A percentile compares a stretch with the other conserved stretches of the same genome.
These are phyloP conservation scores for Glossophaga mutica DNA, from an alignment of 2,797 vertebrate genomes.

Conservation along the genomic window DNA sequence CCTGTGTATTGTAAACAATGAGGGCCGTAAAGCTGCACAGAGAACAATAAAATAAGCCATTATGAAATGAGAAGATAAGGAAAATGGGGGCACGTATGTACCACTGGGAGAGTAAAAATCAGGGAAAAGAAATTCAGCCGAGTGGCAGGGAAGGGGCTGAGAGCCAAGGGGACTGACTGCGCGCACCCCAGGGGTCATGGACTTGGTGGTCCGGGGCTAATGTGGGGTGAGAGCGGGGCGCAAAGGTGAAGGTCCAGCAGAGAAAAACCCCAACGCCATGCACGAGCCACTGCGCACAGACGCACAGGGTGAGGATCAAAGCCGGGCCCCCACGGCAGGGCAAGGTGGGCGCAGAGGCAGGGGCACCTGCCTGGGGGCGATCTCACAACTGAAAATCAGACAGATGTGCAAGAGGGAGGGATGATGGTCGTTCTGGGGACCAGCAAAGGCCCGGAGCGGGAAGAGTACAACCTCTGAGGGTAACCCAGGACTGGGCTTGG, in stretches of 20 bases:
- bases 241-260: neutral
- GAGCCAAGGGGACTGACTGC: rapidly evolving
- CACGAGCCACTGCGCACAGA: neutral
- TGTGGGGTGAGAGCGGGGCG: rapidly evolving
- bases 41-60: neutral
- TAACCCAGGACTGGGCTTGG: rapidly evolving
- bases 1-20: neutral
- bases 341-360: rapidly evolving
- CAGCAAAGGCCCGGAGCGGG: neutral
- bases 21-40: neutral
- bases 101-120: neutral
- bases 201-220: neutral
- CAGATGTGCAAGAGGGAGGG: neutral
- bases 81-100: neutral
- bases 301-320: neutral
- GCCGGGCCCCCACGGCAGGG: neutral
- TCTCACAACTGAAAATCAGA: neutral
- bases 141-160: neutral
- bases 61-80: neutral
- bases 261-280: neutral
- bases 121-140: neutral
- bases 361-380: neutral
- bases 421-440: rapidly evolving
- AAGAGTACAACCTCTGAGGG: rapidly evolving
- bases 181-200: rapidly evolving